phyloP scores from a whole-genome alignment of 2,797 vertebrate genomes.

The Sciaenops ocellatus region DNA sequence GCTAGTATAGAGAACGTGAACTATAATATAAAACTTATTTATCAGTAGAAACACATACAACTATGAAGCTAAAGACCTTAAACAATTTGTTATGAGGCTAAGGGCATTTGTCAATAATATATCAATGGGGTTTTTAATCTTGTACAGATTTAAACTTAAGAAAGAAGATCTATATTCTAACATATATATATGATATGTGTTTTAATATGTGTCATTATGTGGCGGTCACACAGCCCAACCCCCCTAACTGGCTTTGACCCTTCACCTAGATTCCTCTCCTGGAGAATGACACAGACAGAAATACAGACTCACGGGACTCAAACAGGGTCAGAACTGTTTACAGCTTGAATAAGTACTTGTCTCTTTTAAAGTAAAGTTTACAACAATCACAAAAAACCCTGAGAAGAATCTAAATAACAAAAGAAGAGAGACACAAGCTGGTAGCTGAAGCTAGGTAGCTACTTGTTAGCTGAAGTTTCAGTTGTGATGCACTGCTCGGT shows the following conservation, averaged over 20 bases:
- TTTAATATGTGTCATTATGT: slow-evolving; percentile 11
- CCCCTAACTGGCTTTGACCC: slow-evolving; percentile 60
- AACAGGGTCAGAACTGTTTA: background rate
- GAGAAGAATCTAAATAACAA: background rate
- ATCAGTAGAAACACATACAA: background rate
- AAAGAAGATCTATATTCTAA: background rate
- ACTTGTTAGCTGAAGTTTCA: slow-evolving; percentile 10
- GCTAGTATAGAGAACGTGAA: background rate
- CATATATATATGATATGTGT: background rate
- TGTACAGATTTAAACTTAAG: background rate
- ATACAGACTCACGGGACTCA: background rate
- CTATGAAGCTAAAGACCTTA: background rate
- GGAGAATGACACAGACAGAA: slow-evolving; percentile 45
- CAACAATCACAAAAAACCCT: background rate
- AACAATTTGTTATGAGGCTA: background rate
- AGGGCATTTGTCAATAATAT: background rate
- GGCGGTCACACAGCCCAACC: slow-evolving; percentile 56
- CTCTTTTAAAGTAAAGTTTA: background rate
- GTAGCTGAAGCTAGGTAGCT: slow-evolving; percentile 32
- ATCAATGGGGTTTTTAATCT: fast-evolving
- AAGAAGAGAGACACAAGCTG: slow-evolving; percentile 27
- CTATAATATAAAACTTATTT: too few relatives aligned
- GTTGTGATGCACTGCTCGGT: fast-evolving
- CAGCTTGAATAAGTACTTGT: fast-evolving
- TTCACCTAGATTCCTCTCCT: slow-evolving; percentile 76